Conservation (phyloP, 2,888 invertebrate genomes). For the Merodon equestris region DNA sequence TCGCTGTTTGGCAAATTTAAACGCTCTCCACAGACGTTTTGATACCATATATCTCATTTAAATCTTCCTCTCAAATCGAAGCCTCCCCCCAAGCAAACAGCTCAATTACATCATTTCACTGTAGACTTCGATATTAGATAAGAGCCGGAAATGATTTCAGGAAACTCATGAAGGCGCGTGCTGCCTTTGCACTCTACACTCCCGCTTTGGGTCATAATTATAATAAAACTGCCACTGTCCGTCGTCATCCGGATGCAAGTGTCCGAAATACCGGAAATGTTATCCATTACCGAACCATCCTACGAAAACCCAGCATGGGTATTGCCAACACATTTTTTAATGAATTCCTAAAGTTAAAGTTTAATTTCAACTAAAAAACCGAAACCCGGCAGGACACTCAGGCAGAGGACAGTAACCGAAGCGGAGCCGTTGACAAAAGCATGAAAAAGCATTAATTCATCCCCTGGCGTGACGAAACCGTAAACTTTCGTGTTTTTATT, state of each 20-base stretch:
- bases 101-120: slow-evolving; percentile 14
- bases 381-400: slow-evolving; percentile 38
- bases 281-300: slow-evolving; percentile 59
- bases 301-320: slow-evolving; percentile 30
- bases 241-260: slow-evolving; percentile 63
- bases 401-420: slow-evolving; percentile 21
- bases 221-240: slow-evolving; percentile 65
- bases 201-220: slow-evolving; percentile 67
- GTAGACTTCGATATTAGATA: slow-evolving; percentile 55
- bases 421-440: slow-evolving; percentile 41
- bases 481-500: slow-evolving; percentile 58
- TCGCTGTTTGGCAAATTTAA: too few relatives aligned
- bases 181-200: slow-evolving; percentile 31
- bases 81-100: too few relatives aligned
- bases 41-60: too few relatives aligned
- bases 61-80: too few relatives aligned
- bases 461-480: slow-evolving; percentile 68
- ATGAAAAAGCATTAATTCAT: slow-evolving; percentile 65
- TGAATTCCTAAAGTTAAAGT: slow-evolving; percentile 67
- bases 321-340: slow-evolving; percentile 35
- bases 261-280: slow-evolving; percentile 68
- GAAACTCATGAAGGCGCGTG: slow-evolving; percentile 66
- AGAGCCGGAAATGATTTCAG: slow-evolving; percentile 62
- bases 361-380: slow-evolving; percentile 37
- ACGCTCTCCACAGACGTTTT: too few relatives aligned